Evolutionary conservation across 2,797 vertebrate species (phyloP), one percentile per base, ranked within the genome.

Genomic region (Australoheros facetus): DNA sequence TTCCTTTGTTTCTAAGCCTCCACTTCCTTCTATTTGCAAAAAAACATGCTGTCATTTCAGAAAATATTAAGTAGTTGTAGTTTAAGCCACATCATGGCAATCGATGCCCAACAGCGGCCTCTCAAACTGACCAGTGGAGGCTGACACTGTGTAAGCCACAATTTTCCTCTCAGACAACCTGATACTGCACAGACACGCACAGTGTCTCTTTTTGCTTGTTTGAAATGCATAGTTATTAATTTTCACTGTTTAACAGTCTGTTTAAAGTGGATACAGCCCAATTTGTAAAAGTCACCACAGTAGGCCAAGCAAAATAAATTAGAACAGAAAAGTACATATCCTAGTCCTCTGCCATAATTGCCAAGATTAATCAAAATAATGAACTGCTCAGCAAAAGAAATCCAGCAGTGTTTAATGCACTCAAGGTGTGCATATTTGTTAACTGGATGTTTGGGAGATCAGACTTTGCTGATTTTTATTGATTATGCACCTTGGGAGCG

Each of bases 231-330:
- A 85, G 73, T 89, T 91, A 84, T 91, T 90, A 77, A 91, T 91
- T 89, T 76, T 79, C 85, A 83, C 85, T 37, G n/a, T 88, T 89
- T 92, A 77, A 89, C 85, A 75, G 85, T 87, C 81, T 89, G 90
- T 90, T 91, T 87, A 92, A 88, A 78, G 73, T 86, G 89, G 86
- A 88, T 55, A 56, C 79, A 75, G 77, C 45, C 83, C 85, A 88
- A 80, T 92, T 91, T 91, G 84, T 91, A 86, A 85, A 87, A 80
- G 88, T 89, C 87, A 81, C 42, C 9, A 2, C 4, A 6, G 73
- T 69, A 45, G 60, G 86, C 91, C 90, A 93, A 90, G 19, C 58
- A 77, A 90, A 94, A 92, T 91, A 92, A 88, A 92, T 92, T 89
- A 87, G 77, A 75, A 59, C 23, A 77, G 76, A 85, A 79, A 89